A percentile compares a stretch with the other conserved stretches of the same genome.
Conservation (phyloP, 2,113 vertebrate genomes). For the Australoheros scitulus region DNA sequence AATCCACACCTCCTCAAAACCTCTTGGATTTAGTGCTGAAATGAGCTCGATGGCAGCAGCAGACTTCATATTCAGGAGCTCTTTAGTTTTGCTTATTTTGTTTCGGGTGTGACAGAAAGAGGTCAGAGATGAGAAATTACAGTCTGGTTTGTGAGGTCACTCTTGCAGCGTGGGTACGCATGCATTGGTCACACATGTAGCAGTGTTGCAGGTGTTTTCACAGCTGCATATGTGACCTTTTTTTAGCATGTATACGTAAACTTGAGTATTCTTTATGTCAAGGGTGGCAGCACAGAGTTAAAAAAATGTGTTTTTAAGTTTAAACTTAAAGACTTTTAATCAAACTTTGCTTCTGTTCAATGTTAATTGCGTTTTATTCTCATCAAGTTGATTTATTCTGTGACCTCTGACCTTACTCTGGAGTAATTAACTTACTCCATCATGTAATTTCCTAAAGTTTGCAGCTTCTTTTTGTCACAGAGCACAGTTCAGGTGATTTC, state of each 20-base stretch:
- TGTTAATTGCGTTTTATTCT: too few relatives aligned
- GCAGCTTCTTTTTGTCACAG: not conserved
- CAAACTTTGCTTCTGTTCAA: not conserved
- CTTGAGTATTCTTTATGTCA: not conserved
- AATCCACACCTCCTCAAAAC: not conserved
- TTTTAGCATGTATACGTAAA: not conserved
- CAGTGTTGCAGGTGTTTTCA: conserved; percentile 41
- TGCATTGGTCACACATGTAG: rapidly evolving
- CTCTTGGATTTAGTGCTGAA: too few relatives aligned
- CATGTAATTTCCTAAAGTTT: not conserved
- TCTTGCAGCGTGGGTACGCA: not conserved
- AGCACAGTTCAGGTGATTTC: not conserved
- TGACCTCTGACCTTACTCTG: not conserved
- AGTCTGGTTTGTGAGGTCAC: not conserved
- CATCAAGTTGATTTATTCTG: not conserved
- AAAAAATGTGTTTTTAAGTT: not conserved
- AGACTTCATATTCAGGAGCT: not conserved
- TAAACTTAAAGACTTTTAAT: not conserved
- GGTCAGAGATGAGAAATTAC: conserved; percentile 4
- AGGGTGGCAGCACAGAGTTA: not conserved
- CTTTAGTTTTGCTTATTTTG: not conserved
- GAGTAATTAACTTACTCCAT: not conserved
- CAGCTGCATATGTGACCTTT: conserved; percentile 51
- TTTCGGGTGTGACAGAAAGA: conserved; percentile 50
- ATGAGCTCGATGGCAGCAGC: not conserved